Percentiles rank a stretch among this genome's conserved stretches.
Evolutionary conservation across 2,797 vertebrate genomes (phyloP).

Genomic region (Iguana delicatissima): DNA sequence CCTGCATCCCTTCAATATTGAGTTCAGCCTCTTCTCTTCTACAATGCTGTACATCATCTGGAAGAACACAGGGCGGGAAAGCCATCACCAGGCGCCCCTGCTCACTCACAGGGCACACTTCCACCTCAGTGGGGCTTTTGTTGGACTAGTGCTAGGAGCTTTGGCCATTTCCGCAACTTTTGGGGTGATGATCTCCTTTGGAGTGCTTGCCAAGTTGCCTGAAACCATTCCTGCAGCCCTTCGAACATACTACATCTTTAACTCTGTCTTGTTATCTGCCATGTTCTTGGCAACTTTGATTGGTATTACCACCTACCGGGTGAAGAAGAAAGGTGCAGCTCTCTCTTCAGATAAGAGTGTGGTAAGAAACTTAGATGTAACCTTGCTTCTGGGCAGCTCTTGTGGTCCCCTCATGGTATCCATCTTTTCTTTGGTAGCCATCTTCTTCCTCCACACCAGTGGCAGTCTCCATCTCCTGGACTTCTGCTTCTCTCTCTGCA

Average conservation of each 20-base stretch:
- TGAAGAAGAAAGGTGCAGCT: constrained; percentile 78
- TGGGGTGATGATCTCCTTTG: constrained; percentile 84
- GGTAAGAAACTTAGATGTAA: constrained; percentile 85
- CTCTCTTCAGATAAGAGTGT: constrained; percentile 81
- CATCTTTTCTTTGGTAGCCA: constrained; percentile 85
- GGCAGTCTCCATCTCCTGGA: constrained; percentile 79
- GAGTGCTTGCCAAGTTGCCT: constrained; percentile 69
- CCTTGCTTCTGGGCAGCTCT: constrained; percentile 84
- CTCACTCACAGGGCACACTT: constrained; percentile 20
- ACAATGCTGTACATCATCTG: constrained; percentile 88
- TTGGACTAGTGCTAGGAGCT: constrained; percentile 69
- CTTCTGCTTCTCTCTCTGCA: constrained; percentile 80
- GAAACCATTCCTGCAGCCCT: constrained; percentile 70
- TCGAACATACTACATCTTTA: constrained; percentile 82
- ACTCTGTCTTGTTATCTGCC: constrained; percentile 80
- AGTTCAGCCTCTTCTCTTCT: constrained; percentile 89
- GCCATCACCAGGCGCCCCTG: background rate
- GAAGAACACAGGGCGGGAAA: constrained; percentile 83
- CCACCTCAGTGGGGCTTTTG: constrained; percentile 71
- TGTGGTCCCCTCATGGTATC: constrained; percentile 85
- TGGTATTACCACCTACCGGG: constrained; percentile 77
- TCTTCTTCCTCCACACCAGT: constrained; percentile 73
- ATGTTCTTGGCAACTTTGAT: constrained; percentile 79
- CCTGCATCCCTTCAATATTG: constrained; percentile 89
- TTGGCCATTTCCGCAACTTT: constrained; percentile 81